Evolutionary conservation across 2,888 invertebrate genomes (phyloP).

Genomic region (Zhengitettix transpicula): DNA sequence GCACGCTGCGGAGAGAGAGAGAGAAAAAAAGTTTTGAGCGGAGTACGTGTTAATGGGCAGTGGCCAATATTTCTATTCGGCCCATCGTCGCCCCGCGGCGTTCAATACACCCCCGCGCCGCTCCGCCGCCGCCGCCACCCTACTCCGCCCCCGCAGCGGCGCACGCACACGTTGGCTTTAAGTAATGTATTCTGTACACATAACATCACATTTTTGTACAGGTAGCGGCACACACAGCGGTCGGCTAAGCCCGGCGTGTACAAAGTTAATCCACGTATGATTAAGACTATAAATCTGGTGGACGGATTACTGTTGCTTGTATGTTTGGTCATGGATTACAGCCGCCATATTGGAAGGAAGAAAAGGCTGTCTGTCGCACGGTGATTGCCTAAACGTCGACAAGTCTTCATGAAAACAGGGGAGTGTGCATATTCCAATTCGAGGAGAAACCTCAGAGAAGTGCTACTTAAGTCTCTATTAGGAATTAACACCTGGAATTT

Average conservation of each 20-base stretch:
- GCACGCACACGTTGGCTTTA: neutral
- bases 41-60: neutral
- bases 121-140: neutral
- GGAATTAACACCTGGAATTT: no score
- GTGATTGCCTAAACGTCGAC: no score
- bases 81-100: neutral
- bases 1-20: neutral
- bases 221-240: conserved; percentile 10
- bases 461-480: no score
- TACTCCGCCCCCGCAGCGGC: neutral
- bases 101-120: neutral
- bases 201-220: neutral
- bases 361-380: neutral
- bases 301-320: conserved; percentile 10
- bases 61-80: neutral
- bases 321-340: conserved; percentile 6
- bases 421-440: no score
- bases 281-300: conserved; percentile 46
- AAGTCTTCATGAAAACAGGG: no score
- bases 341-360: neutral
- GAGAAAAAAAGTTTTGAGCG: neutral
- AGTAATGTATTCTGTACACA: neutral
- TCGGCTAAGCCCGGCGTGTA: conserved; percentile 23
- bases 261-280: conserved; percentile 41
- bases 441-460: no score